Conservation (phyloP, 2,888 invertebrate genomes). For the Volucella inflata region DNA sequence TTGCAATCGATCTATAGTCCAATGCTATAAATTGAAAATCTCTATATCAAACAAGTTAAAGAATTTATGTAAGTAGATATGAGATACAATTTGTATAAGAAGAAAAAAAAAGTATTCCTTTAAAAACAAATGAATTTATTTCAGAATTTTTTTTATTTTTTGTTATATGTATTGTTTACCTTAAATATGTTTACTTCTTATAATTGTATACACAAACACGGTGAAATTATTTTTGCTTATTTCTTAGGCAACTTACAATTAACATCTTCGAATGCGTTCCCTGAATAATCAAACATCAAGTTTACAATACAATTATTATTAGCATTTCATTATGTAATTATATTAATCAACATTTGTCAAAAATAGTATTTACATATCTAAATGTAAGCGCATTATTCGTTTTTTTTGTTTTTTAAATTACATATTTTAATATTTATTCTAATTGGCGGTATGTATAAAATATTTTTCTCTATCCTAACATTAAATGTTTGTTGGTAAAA, state of each 20-base stretch:
- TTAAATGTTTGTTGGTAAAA: conserved; percentile 11
- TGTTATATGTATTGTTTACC: background rate
- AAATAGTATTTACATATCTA: conserved; percentile 15
- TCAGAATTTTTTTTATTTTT: conserved; percentile 60
- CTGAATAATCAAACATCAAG: conserved; percentile 65
- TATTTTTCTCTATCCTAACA: conserved; percentile 50
- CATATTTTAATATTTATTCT: conserved; percentile 28
- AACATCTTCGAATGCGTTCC: conserved; percentile 66
- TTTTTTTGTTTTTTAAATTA: too few species aligned
- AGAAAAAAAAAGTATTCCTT: conserved; percentile 1
- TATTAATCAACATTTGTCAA: conserved; percentile 19
- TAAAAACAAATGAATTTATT: conserved; percentile 26
- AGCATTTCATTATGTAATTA: conserved; percentile 1
- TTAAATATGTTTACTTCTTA: conserved; percentile 24
- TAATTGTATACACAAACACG: conserved; percentile 63
- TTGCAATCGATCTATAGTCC: too few species aligned
- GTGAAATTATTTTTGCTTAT: conserved; percentile 47
- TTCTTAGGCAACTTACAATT: conserved; percentile 43
- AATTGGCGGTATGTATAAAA: conserved; percentile 70
- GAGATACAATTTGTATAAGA: too few species aligned
- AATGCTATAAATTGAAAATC: too few species aligned
- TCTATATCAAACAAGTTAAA: background rate
- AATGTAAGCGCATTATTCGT: conserved; percentile 16
- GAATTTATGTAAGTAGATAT: background rate
- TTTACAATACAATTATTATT: conserved; percentile 10